Evolutionary conservation across 2,113 vertebrate species (phyloP), one percentile per base, ranked within the genome.

Genomic region (Atlantisia rogersi): DNA sequence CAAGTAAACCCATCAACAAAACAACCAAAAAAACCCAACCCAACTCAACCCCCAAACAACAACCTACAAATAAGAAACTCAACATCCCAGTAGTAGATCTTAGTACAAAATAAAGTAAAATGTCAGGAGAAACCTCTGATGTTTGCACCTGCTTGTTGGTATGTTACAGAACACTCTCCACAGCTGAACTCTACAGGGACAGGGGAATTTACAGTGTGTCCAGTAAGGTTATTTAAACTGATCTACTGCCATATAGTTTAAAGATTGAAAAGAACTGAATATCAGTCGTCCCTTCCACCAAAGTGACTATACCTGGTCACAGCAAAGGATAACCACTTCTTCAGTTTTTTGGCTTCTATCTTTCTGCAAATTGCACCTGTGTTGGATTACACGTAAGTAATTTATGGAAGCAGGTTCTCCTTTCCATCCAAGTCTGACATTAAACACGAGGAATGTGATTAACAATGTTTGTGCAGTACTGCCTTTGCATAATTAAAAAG

Each of bases 401-500:
- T 78, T 90, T 39, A 48, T 56, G 31, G 84, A 81, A 84, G n/a
- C 5, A 20, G n/a, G 18, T 53, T 81, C 21, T 76, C 29, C 24
- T 40, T 87, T 62, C 29, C 32, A 39, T 64, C 64, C 42, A 67
- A 4, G 29, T 93, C 48, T 85, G 87, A 75, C 81, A 48, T 94
- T 91, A 92, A 88, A 84, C 68, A 65, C 22, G 78, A 90, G 44
- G 29, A 93, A 68, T 79, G 35, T 63, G 67, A 67, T 88, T 86
- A 92, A 39, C 56, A 31, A 37, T 71, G 28, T 76, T 94, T 73
- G 68, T 73, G 55, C 58, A 87, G 75, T 31, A 59, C 18, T 89
- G 56, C 56, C 16, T 91, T 92, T 74, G 67, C 67, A 74, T 91
- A 85, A 83, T 91, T 95, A 89, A 63, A 92, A 92, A 87, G 70